Evolutionary conservation across 2,888 invertebrate genomes (phyloP).

Genomic region (Augiades crinisus): DNA sequence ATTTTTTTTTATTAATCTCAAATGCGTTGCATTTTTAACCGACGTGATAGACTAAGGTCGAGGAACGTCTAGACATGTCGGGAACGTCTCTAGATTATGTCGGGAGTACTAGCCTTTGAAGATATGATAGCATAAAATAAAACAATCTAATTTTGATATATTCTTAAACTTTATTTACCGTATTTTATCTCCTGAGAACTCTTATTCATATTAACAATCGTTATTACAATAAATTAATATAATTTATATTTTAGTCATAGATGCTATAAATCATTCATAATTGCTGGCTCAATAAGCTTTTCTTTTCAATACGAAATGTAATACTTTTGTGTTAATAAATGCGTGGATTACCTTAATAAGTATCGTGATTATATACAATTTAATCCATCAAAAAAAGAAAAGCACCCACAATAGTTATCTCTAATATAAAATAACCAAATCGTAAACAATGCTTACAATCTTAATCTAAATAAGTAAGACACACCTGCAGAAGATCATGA

Average conservation of each 20-base stretch:
- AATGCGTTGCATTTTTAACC: too few species aligned
- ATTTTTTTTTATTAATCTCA: too few species aligned
- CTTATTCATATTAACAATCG: background rate
- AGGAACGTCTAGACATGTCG: too few species aligned
- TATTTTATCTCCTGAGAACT: background rate
- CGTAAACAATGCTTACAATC: background rate
- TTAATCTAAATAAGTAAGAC: background rate
- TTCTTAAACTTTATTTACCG: background rate
- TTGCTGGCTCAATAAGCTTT: conserved; percentile 3
- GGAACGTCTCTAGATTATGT: too few species aligned
- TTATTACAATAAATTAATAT: conserved; percentile 11
- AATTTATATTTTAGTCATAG: background rate
- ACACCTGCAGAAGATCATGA: background rate
- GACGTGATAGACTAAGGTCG: too few species aligned
- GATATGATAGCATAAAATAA: too few species aligned
- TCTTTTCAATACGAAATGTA: background rate
- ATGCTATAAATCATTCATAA: background rate
- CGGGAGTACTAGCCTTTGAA: too few species aligned
- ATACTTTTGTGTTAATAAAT: background rate
- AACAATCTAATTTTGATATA: too few species aligned
- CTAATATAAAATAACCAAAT: background rate
- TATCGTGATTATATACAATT: background rate
- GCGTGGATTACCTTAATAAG: background rate
- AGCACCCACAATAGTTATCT: background rate
- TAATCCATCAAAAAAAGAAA: background rate